Percentiles rank a stretch among this genome's conserved stretches.
phyloP scores from a whole-genome alignment of 2,797 vertebrate genomes.

The Intellagama lesueurii region DNA sequence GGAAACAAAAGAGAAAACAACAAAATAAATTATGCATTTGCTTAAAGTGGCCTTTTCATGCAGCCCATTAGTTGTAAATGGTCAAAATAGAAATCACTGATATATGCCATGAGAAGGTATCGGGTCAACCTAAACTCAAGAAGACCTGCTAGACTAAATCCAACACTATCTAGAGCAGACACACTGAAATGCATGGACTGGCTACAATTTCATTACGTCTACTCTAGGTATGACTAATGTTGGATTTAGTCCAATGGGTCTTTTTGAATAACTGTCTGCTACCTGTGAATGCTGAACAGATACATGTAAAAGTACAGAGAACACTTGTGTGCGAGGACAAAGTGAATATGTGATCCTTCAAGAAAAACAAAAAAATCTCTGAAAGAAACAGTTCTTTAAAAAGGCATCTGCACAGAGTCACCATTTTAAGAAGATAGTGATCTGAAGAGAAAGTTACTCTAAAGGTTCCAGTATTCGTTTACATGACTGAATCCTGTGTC shows the following conservation, averaged over 20 bases:
- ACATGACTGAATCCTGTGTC: slow-evolving; percentile 29
- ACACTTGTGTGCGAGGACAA: neutral
- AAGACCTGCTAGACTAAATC: slow-evolving; percentile 5
- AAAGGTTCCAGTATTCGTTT: slow-evolving; percentile 59
- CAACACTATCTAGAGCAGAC: neutral
- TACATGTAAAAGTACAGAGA: neutral
- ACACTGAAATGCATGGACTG: neutral
- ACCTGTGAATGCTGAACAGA: neutral
- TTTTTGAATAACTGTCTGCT: neutral
- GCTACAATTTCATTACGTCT: neutral
- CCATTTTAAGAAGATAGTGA: slow-evolving; percentile 57
- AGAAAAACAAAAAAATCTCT: neutral
- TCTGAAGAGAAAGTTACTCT: slow-evolving; percentile 48
- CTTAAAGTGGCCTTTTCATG: neutral
- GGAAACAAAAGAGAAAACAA: slow-evolving; percentile 62
- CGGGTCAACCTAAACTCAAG: neutral
- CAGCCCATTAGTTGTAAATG: neutral
- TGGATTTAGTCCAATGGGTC: neutral
- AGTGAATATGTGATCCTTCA: neutral
- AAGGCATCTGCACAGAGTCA: slow-evolving; percentile 40
- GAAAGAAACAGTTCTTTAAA: slow-evolving; percentile 31
- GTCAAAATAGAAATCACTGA: slow-evolving; percentile 22
- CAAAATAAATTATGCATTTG: slow-evolving; percentile 48
- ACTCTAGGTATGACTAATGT: neutral
- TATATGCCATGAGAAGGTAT: neutral